phyloP scores from a whole-genome alignment of 2,113 vertebrate genomes.

The Misgurnus mizolepis region DNA sequence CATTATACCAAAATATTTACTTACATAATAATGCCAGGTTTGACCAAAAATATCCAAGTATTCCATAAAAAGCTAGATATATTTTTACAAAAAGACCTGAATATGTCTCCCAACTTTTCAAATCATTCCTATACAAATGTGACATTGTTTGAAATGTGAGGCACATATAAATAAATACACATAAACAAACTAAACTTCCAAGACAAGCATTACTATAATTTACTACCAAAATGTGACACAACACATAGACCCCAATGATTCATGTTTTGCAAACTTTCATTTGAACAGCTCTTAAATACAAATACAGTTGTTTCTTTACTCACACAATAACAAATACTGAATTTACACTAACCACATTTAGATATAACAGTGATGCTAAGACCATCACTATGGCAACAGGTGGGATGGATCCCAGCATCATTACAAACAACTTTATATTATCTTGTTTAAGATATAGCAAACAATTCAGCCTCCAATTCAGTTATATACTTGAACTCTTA shows the following conservation, averaged over 20 bases:
- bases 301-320: neutral
- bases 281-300: neutral
- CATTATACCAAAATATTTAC: too few relatives aligned
- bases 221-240: too few relatives aligned
- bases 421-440: constrained; percentile 41
- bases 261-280: neutral
- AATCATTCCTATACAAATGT: neutral
- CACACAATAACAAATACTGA: neutral
- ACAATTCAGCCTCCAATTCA: neutral
- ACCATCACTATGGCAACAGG: constrained; percentile 45
- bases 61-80: too few relatives aligned
- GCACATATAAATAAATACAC: neutral
- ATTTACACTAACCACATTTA: neutral
- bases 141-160: neutral
- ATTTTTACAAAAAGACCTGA: too few relatives aligned
- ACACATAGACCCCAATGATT: neutral
- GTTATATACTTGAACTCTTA: neutral
- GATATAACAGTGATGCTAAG: neutral
- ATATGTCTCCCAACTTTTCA: neutral
- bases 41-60: too few relatives aligned
- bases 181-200: neutral
- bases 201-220: too few relatives aligned
- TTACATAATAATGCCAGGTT: too few relatives aligned
- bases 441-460: neutral
- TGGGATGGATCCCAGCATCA: neutral